These are phyloP conservation scores for Styela plicata DNA, from an alignment of 23 tunicate species.

Conservation along the genomic window DNA sequence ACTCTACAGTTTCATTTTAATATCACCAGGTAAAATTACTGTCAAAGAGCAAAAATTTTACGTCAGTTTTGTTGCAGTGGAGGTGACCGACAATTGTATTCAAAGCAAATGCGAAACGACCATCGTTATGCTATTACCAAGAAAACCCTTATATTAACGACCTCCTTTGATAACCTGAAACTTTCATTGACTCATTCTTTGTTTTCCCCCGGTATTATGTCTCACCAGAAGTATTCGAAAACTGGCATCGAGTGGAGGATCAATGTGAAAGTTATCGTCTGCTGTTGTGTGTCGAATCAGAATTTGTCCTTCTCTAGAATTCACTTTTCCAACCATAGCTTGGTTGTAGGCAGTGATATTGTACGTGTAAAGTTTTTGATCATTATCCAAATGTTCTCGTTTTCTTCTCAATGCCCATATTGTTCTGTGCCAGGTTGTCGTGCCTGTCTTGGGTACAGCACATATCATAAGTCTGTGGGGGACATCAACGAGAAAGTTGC, in stretches of 20 bases:
- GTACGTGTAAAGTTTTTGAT: background rate
- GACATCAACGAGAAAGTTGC: conserved; percentile 6
- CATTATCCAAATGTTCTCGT: background rate
- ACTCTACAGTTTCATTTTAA: no score
- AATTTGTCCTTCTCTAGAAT: background rate
- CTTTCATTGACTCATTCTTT: no score
- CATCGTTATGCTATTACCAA: no score
- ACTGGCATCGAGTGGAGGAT: background rate
- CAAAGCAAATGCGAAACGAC: no score
- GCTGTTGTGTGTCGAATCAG: background rate
- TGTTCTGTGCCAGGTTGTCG: conserved; percentile 12
- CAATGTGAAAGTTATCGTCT: conserved; percentile 1
- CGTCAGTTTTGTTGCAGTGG: no score
- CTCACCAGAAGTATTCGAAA: conserved; percentile 12
- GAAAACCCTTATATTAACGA: no score
- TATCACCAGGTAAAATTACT: no score
- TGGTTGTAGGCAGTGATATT: background rate
- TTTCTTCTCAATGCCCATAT: conserved; percentile 12
- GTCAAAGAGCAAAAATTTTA: no score
- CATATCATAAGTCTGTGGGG: conserved; percentile 18
- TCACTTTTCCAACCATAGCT: conserved; percentile 1
- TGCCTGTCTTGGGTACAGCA: conserved; percentile 19
- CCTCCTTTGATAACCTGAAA: no score
- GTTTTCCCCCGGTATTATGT: no score
- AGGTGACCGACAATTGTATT: no score